These are phyloP conservation scores for Gambelia wislizenii DNA, from an alignment of 2,797 vertebrate species.

Conservation along the genomic window DNA sequence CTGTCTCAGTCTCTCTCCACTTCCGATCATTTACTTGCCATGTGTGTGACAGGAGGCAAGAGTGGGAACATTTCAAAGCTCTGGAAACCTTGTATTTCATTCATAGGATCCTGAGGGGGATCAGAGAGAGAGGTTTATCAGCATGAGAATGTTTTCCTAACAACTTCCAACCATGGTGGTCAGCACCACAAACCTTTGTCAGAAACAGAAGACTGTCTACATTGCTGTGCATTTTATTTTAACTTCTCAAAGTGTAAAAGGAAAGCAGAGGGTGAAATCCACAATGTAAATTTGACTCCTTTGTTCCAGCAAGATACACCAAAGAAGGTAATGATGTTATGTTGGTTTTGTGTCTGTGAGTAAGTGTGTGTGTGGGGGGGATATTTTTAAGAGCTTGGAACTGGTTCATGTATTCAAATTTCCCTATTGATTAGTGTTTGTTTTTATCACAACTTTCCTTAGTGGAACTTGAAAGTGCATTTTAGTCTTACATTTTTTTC, in stretches of 20 bases:
- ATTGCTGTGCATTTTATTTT: conserved; percentile 61
- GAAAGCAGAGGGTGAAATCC: conserved; percentile 48
- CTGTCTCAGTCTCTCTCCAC: neutral
- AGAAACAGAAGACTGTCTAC: conserved; percentile 53
- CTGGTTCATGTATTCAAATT: neutral
- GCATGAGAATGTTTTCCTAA: conserved; percentile 76
- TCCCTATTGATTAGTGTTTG: neutral
- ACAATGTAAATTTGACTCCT: conserved; percentile 42
- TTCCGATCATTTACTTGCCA: conserved; percentile 71
- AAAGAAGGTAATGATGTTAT: conserved; percentile 51
- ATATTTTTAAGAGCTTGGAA: neutral
- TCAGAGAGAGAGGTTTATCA: conserved; percentile 52
- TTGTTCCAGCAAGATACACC: conserved; percentile 48
- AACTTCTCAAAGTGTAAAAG: conserved; percentile 61
- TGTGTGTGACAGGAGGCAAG: conserved; percentile 70
- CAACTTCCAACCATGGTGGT: conserved; percentile 68
- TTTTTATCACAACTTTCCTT: neutral
- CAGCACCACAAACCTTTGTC: conserved; percentile 68
- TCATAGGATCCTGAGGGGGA: conserved; percentile 51
- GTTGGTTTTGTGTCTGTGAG: neutral
- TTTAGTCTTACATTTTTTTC: neutral
- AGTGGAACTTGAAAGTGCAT: neutral
- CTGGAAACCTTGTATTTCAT: conserved; percentile 64
- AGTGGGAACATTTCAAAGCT: conserved; percentile 73
- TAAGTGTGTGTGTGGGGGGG: neutral